Evolutionary conservation across 2,888 invertebrate species (phyloP), one percentile per base, ranked within the genome.

Genomic region (Drosophila emarginata): DNA sequence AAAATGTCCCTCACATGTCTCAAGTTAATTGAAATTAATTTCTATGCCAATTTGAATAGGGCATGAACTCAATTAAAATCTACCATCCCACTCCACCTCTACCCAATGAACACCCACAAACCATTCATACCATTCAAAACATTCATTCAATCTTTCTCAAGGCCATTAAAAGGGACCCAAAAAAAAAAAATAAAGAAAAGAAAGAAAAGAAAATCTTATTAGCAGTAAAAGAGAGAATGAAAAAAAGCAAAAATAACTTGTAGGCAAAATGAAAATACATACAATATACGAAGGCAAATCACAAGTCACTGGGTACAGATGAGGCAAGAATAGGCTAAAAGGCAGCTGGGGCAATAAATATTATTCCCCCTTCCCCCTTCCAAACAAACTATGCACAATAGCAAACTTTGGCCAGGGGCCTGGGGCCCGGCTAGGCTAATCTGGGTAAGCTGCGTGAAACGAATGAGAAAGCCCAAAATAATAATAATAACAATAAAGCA

Each of bases 381-480:
- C 32, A 15, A 23, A 23, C 26, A 62, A 78, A 80, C 78, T 78
- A 45, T 45, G 45, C 40, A 80, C 45, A 74, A 72, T 69, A 68
- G 64, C 74, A 65, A 40, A 40, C 15, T 15, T 15, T 12, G 56
- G 26, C 37, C 56, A 56, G 56, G 56, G 71, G 74, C 59, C 65
- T 61, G 76, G 79, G 71, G 74, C 58, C 64, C 61, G 76, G 80
- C 78, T 88, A 89, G 76, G 80, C 78, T 88, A 89, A 90, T 89
- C 86, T 80, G 71, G 76, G 72, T 78, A 86, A 89, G 86, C 86
- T 87, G 87, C 83, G 80, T 90, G 85, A 89, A 88, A 89, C 89
- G 82, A 90, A 89, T 84, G 78, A 72, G 78, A 84, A 77, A 74
- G 68, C 79, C 85, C 69, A 87, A 85, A 78, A 82, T 76, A 88